These are phyloP conservation scores for Antheraea assamensis DNA, from an alignment of 2,888 invertebrate species.

Conservation along the genomic window DNA sequence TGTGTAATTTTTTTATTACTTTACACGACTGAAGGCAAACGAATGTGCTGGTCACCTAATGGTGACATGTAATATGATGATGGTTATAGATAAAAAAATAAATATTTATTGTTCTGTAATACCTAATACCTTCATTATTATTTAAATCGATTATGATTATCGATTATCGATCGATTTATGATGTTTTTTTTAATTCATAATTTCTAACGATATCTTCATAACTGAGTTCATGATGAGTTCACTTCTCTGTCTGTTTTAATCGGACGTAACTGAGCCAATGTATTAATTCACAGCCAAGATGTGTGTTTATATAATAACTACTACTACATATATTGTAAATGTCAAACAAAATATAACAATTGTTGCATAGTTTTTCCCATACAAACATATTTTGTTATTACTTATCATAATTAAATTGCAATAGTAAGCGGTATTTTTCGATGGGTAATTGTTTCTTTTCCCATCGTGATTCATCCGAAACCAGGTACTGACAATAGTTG, in stretches of 20 bases:
- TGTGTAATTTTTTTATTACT: neutral
- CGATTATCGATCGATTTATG: too few species aligned
- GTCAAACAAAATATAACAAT: constrained; percentile 72
- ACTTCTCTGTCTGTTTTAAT: constrained; percentile 1
- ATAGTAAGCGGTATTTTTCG: constrained; percentile 62
- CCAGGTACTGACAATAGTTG: constrained; percentile 76
- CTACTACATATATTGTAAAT: constrained; percentile 68
- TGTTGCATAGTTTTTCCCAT: constrained; percentile 80
- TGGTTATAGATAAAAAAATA: neutral
- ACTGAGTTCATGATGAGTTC: constrained; percentile 1
- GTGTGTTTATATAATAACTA: constrained; percentile 52
- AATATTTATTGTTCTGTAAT: neutral
- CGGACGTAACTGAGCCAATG: constrained; percentile 13
- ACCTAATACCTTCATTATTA: neutral
- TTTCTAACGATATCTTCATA: neutral
- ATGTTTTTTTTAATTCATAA: neutral
- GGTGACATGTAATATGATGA: neutral
- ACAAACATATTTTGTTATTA: constrained; percentile 71
- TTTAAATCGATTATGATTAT: too few species aligned
- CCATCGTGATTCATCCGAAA: constrained; percentile 24
- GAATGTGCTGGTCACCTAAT: too few species aligned
- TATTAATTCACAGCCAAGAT: constrained; percentile 23
- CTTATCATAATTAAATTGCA: constrained; percentile 80
- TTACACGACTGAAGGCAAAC: too few species aligned
- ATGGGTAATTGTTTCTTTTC: constrained; percentile 22